Conservation (phyloP, 2,888 invertebrate species). For the Stenolophus ochropezus region DNA sequence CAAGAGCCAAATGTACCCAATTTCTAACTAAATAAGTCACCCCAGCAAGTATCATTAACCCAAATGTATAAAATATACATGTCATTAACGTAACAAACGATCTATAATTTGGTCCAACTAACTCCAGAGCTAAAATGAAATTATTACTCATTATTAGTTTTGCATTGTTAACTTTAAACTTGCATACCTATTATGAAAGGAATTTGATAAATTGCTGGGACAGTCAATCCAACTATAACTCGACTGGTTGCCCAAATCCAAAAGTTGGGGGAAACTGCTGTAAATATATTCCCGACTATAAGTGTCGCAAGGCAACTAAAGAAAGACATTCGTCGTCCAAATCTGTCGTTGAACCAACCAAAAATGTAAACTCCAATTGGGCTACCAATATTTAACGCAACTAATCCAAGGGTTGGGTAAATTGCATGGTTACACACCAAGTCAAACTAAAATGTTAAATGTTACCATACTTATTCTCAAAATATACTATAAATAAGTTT, state of each 20-base stretch:
- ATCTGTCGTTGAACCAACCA: constrained; percentile 90
- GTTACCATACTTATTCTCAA: not conserved
- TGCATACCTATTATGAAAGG: constrained; percentile 93
- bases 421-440: constrained; percentile 91
- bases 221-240: constrained; percentile 90
- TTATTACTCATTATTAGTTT: not conserved
- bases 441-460: constrained; percentile 82
- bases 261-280: constrained; percentile 85
- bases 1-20: constrained; percentile 87
- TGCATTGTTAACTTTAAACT: not conserved
- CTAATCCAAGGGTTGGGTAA: constrained; percentile 90
- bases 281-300: constrained; percentile 85
- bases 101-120: constrained; percentile 93
- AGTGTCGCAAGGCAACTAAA: constrained; percentile 90
- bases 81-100: constrained; percentile 95
- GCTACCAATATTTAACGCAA: constrained; percentile 90
- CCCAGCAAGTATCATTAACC: constrained; percentile 87
- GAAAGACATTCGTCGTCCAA: constrained; percentile 89
- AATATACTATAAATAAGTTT: too few relatives aligned
- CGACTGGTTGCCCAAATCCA: constrained; percentile 90
- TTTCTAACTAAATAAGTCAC: constrained; percentile 90
- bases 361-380: constrained; percentile 93
- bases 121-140: constrained; percentile 84
- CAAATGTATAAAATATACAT: constrained; percentile 91
- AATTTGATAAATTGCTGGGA: constrained; percentile 95